Conservation (phyloP, 1,140 invertebrate genomes). For the Eupeodes corollae region DNA sequence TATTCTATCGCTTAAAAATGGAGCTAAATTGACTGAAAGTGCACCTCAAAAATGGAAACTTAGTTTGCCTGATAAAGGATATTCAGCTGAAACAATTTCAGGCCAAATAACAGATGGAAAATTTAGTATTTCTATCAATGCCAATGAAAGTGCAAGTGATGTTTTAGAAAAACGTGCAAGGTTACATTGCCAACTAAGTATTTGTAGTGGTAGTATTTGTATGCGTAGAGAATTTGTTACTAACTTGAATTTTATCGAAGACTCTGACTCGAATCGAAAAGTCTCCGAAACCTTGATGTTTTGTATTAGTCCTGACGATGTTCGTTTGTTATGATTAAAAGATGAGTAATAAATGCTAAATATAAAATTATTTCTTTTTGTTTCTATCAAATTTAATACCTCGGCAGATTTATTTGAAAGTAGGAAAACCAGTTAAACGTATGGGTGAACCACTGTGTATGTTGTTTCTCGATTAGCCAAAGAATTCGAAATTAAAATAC, state of each 20-base stretch:
- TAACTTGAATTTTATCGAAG: slow-evolving; percentile 22
- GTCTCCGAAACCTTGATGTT: neutral
- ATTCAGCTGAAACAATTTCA: slow-evolving; percentile 10
- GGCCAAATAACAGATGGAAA: slow-evolving; percentile 19
- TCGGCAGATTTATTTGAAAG: too few species aligned
- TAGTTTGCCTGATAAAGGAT: slow-evolving; percentile 8
- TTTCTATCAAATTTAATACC: too few species aligned
- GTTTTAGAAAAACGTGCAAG: neutral
- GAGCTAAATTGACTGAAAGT: slow-evolving; percentile 50
- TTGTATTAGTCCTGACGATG: neutral
- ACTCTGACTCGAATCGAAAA: slow-evolving; percentile 13
- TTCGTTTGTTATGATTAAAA: neutral
- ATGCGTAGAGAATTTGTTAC: slow-evolving; percentile 13
- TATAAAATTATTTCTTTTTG: too few species aligned
- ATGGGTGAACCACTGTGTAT: too few species aligned
- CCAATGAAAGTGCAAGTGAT: neutral
- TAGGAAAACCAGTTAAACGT: too few species aligned
- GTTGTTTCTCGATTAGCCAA: too few species aligned
- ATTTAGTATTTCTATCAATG: slow-evolving; percentile 10
- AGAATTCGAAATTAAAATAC: too few species aligned
- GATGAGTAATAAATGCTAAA: too few species aligned
- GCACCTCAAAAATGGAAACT: slow-evolving; percentile 52
- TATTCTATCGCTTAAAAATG: slow-evolving; percentile 38
- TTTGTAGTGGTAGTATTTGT: neutral
- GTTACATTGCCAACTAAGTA: neutral